These are phyloP conservation scores for Tympanuchus pallidicinctus DNA, from an alignment of 2,113 vertebrate genomes.

Conservation along the genomic window DNA sequence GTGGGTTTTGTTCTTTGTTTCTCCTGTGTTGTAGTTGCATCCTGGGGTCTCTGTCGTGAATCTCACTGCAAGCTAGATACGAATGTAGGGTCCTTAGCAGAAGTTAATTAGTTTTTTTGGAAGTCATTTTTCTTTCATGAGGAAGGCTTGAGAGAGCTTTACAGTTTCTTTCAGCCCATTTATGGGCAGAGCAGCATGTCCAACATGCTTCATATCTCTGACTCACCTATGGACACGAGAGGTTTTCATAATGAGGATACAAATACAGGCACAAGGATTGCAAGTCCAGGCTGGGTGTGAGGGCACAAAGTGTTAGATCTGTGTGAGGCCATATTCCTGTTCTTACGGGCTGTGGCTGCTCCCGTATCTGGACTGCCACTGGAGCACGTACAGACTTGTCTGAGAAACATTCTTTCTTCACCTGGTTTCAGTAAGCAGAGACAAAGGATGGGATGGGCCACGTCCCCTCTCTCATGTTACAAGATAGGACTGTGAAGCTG, in stretches of 20 bases:
- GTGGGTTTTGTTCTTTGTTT: background rate
- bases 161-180: background rate
- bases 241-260: background rate
- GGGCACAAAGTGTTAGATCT: background rate
- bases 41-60: background rate
- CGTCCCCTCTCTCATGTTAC: background rate
- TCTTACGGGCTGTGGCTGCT: background rate
- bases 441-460: background rate
- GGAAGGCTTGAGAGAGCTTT: background rate
- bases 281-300: background rate
- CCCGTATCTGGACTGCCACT: background rate
- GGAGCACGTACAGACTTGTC: background rate
- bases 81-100: background rate
- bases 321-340: background rate
- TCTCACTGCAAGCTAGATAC: background rate
- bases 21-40: background rate
- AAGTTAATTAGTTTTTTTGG: background rate
- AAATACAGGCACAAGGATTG: background rate
- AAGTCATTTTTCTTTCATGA: background rate
- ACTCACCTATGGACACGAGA: background rate
- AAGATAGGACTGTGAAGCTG: conserved; percentile 26
- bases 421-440: background rate
- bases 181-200: background rate
- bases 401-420: background rate
- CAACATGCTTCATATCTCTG: fast-evolving